Percentiles rank a stretch among this genome's conserved stretches.
Evolutionary conservation across 2,888 invertebrate genomes (phyloP).

Genomic region (Brachylomia viminalis): DNA sequence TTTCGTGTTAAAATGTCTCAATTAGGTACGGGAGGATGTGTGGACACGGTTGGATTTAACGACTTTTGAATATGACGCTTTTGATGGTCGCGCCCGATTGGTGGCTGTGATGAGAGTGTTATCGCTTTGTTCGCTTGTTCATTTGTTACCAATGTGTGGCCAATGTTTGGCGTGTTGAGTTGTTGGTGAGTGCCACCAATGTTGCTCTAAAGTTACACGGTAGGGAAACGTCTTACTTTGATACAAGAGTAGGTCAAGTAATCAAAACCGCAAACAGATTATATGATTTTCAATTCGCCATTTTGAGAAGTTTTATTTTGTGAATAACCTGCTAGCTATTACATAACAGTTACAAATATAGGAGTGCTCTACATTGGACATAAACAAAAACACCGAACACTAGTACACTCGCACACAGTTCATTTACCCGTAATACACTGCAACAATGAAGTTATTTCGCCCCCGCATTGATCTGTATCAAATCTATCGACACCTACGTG

Average conservation of each 20-base stretch:
- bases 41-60: conserved; percentile 84
- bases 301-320: neutral
- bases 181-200: conserved; percentile 24
- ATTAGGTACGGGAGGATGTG: conserved; percentile 88
- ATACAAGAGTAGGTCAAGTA: too few relatives aligned
- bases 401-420: conserved; percentile 67
- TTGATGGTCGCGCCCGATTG: conserved; percentile 75
- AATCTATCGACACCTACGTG: conserved; percentile 84
- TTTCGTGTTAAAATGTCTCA: conserved; percentile 89
- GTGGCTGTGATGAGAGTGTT: conserved; percentile 78
- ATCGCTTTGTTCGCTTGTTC: conserved; percentile 71
- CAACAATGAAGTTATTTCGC: conserved; percentile 79
- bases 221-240: too few relatives aligned
- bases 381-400: conserved; percentile 53
- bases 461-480: conserved; percentile 79
- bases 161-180: conserved; percentile 43
- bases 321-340: neutral
- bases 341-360: neutral
- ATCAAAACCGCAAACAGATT: too few relatives aligned
- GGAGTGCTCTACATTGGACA: conserved; percentile 18
- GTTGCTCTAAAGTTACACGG: conserved; percentile 30
- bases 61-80: conserved; percentile 79
- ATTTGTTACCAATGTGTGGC: conserved; percentile 48
- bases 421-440: conserved; percentile 72
- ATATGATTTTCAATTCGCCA: neutral